These are phyloP conservation scores for Ammodramus savannarum DNA, from an alignment of 2,113 vertebrate species.

Conservation along the genomic window DNA sequence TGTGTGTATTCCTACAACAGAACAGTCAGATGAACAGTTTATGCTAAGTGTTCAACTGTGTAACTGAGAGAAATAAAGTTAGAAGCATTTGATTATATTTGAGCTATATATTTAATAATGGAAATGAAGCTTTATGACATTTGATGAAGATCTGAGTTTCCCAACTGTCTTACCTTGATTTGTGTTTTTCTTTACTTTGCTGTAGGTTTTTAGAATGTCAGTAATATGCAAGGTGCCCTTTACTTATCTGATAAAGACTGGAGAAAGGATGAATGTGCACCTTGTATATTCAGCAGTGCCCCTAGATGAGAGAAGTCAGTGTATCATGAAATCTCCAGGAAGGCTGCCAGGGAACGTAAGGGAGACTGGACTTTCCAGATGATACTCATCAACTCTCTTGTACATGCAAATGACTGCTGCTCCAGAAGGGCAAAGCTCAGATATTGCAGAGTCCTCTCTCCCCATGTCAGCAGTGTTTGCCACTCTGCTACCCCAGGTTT, in stretches of 20 bases:
- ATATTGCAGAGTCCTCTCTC: accelerated
- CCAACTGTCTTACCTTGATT: background rate
- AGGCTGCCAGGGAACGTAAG: background rate
- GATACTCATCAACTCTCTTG: background rate
- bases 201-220: background rate
- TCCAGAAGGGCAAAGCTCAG: background rate
- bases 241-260: background rate
- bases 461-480: background rate
- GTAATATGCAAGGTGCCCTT: background rate
- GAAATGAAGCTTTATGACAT: background rate
- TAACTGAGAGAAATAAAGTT: conserved; percentile 48
- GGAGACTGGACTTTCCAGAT: conserved; percentile 7
- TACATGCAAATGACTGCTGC: background rate
- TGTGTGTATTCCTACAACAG: conserved; percentile 1
- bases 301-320: background rate
- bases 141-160: background rate
- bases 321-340: background rate
- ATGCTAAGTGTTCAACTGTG: conserved; percentile 42
- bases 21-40: conserved; percentile 9
- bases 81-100: conserved; percentile 38
- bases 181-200: background rate
- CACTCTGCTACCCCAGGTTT: background rate
- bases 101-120: conserved; percentile 11
- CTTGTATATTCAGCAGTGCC: background rate
- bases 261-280: background rate